These are phyloP conservation scores for Falco punctatus DNA, from an alignment of 2,113 vertebrate genomes.

Conservation along the genomic window DNA sequence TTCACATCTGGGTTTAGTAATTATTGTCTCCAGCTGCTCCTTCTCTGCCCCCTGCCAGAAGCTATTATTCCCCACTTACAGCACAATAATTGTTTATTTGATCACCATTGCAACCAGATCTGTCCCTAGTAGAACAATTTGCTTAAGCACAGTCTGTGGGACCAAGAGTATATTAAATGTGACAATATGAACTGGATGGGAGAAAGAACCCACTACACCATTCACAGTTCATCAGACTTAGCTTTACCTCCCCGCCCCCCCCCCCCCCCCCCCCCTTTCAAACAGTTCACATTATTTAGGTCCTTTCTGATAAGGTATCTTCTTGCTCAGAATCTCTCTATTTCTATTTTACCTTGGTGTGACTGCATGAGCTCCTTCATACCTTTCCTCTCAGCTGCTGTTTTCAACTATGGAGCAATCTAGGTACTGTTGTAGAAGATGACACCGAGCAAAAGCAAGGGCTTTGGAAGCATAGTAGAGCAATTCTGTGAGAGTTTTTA, in stretches of 20 bases:
- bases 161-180: neutral
- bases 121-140: slow-evolving; percentile 5
- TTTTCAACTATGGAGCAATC: neutral
- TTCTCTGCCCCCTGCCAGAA: slow-evolving; percentile 38
- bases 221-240: neutral
- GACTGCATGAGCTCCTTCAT: neutral
- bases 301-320: neutral
- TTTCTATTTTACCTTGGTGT: neutral
- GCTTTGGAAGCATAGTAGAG: neutral
- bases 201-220: neutral
- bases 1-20: slow-evolving; percentile 35
- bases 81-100: slow-evolving; percentile 45
- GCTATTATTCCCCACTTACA: slow-evolving; percentile 21
- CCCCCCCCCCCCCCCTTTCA: neutral
- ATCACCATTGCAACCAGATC: slow-evolving; percentile 25
- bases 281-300: neutral
- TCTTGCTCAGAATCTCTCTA: neutral
- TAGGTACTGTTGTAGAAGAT: neutral
- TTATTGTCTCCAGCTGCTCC: slow-evolving; percentile 55
- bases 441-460: neutral
- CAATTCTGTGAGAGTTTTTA: neutral
- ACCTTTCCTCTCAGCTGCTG: neutral
- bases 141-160: neutral
- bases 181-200: neutral
- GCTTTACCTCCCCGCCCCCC: neutral